These are phyloP conservation scores for Poicephalus meyeri DNA, from an alignment of 2,113 vertebrate genomes.

Conservation along the genomic window DNA sequence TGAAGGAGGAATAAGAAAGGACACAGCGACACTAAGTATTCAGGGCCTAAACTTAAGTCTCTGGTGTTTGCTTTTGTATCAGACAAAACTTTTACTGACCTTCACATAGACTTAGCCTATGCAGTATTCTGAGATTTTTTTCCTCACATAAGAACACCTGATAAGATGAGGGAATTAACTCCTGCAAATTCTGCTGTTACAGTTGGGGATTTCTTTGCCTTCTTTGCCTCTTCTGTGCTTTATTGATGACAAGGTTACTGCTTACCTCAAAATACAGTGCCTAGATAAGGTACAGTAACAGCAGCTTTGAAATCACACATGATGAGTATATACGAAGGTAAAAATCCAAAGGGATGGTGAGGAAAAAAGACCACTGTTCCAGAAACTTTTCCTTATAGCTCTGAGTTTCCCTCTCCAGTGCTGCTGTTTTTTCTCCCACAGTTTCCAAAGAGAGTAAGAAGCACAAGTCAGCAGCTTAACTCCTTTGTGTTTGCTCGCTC, in stretches of 20 bases:
- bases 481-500: neutral
- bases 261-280: neutral
- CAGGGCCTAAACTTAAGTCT: neutral
- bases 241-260: neutral
- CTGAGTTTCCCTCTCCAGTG: neutral
- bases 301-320: neutral
- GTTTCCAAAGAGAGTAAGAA: neutral
- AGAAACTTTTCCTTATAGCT: neutral
- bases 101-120: neutral
- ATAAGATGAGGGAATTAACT: neutral
- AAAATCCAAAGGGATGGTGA: neutral
- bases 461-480: neutral
- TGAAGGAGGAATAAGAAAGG: neutral
- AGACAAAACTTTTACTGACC: neutral
- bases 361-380: neutral
- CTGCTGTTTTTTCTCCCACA: neutral
- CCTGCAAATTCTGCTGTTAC: neutral
- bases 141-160: neutral
- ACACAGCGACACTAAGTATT: rapidly evolving
- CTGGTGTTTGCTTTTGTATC: neutral
- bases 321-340: neutral
- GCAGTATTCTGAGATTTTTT: neutral
- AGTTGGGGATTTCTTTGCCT: neutral
- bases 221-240: neutral
- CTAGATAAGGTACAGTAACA: neutral